phyloP scores from a whole-genome alignment of 2,888 invertebrate species.

The Orchestes rusci region DNA sequence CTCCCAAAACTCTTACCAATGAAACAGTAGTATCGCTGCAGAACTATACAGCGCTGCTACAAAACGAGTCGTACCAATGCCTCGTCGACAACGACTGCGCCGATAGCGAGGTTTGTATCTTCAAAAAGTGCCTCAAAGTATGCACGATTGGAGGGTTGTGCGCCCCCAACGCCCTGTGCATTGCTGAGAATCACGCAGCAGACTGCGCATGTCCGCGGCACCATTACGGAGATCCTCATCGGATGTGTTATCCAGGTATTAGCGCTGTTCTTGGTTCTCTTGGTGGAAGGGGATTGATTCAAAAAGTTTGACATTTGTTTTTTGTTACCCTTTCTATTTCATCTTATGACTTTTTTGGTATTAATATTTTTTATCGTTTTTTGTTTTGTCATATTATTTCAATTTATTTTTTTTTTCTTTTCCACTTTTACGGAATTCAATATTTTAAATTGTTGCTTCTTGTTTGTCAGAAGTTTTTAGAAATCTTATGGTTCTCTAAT shows the following conservation, averaged over 20 bases:
- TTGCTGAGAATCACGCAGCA: constrained; percentile 55
- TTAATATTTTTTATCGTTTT: no score
- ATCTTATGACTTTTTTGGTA: no score
- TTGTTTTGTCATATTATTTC: no score
- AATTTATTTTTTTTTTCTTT: no score
- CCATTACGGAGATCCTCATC: constrained; percentile 49
- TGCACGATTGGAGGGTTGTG: constrained; percentile 51
- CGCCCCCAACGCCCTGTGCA: constrained; percentile 55
- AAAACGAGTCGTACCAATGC: constrained; percentile 46
- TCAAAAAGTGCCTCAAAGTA: constrained; percentile 57
- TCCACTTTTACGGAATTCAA: no score
- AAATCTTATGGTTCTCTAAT: no score
- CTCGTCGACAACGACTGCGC: constrained; percentile 57
- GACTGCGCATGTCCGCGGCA: constrained; percentile 55
- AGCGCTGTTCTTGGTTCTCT: no score
- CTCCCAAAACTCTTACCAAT: constrained; percentile 17
- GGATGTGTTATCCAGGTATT: constrained; percentile 58
- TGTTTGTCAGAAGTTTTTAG: no score
- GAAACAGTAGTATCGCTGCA: constrained; percentile 30
- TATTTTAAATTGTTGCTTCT: no score
- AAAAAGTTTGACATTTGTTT: no score
- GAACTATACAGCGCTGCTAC: constrained; percentile 42
- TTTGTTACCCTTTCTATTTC: no score
- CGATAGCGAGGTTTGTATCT: constrained; percentile 55
- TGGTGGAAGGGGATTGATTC: no score